These are phyloP conservation scores for Drosophila sproati DNA, from an alignment of 1,140 invertebrate genomes.

Conservation along the genomic window DNA sequence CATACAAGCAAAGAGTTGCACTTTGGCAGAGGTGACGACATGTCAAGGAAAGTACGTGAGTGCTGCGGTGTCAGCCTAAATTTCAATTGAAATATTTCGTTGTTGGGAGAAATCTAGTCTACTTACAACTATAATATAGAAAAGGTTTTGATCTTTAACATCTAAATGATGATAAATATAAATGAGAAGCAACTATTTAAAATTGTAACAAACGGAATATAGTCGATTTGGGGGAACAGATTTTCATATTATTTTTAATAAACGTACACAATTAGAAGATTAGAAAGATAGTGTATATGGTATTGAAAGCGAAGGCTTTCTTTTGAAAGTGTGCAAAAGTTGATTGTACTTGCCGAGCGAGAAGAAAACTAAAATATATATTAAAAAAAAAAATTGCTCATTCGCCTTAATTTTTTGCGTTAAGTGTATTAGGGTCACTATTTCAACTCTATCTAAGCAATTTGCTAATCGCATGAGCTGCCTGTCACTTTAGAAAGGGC, in stretches of 20 bases:
- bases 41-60: constrained; percentile 23
- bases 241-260: no score
- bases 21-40: neutral
- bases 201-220: no score
- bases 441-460: neutral
- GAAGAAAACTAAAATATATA: constrained; percentile 10
- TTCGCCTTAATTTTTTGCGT: constrained; percentile 16
- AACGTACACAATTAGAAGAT: no score
- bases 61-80: constrained; percentile 7
- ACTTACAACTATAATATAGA: neutral
- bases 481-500: constrained; percentile 53
- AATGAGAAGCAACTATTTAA: neutral
- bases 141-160: neutral
- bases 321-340: neutral
- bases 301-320: neutral
- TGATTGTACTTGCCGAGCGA: neutral
- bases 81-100: neutral
- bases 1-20: constrained; percentile 12
- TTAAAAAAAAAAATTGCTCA: constrained; percentile 1
- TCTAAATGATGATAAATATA: neutral
- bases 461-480: constrained; percentile 26
- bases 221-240: no score
- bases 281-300: neutral
- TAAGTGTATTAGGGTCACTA: constrained; percentile 28
- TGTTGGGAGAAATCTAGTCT: neutral